These are phyloP conservation scores for Selenia dentaria DNA, from an alignment of 2,888 invertebrate genomes.

Conservation along the genomic window DNA sequence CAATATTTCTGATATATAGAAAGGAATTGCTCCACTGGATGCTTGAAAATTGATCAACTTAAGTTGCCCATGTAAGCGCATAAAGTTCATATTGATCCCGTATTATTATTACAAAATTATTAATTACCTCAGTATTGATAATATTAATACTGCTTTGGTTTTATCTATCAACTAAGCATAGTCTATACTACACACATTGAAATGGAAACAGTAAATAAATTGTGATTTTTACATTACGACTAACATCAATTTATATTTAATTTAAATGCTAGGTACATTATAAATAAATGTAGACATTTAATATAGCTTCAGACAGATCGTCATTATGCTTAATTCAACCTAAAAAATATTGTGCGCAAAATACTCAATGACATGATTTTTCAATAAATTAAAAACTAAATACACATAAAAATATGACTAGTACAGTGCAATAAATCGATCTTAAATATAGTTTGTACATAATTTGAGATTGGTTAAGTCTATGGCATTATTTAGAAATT, in stretches of 20 bases:
- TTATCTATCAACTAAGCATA: too few relatives aligned
- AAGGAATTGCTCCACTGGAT: too few relatives aligned
- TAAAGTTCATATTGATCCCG: too few relatives aligned
- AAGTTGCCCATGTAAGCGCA: too few relatives aligned
- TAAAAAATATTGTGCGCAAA: conserved; percentile 33
- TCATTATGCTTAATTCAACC: not conserved
- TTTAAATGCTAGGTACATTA: conserved; percentile 1
- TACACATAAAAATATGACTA: conserved; percentile 51
- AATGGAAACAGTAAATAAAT: too few relatives aligned
- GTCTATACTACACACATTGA: too few relatives aligned
- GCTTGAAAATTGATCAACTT: too few relatives aligned
- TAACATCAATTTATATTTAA: conserved; percentile 35
- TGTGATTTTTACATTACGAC: not conserved
- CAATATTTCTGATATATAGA: too few relatives aligned
- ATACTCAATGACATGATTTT: conserved; percentile 28
- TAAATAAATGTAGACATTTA: not conserved
- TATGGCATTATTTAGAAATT: conserved; percentile 13
- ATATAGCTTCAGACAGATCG: not conserved
- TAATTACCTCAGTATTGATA: too few relatives aligned
- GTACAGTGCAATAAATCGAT: conserved; percentile 44
- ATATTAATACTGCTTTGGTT: too few relatives aligned
- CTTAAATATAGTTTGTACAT: conserved; percentile 51
- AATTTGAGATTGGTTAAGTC: conserved; percentile 33
- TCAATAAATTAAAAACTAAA: conserved; percentile 27
- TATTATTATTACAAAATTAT: too few relatives aligned